Conservation (phyloP, 2,797 vertebrate species). For the Chaenodraco wilsoni region DNA sequence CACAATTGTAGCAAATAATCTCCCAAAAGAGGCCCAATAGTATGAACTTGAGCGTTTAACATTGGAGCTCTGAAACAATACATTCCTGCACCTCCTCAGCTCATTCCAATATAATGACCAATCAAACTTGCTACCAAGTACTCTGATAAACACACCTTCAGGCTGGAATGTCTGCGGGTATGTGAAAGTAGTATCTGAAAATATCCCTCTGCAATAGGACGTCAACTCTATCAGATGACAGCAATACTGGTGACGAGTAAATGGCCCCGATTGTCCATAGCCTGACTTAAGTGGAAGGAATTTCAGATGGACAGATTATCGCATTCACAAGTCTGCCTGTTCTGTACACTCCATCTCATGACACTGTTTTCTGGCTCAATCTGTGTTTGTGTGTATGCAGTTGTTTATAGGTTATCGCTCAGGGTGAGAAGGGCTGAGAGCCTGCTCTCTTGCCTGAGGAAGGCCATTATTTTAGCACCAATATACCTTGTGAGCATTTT, state of each 20-base stretch:
- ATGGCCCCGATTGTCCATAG: constrained; percentile 77
- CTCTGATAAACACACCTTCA: constrained; percentile 60
- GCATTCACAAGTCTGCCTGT: constrained; percentile 71
- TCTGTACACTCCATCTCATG: constrained; percentile 71
- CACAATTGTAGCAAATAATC: constrained; percentile 38
- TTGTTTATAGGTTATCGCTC: constrained; percentile 65
- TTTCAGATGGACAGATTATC: constrained; percentile 77
- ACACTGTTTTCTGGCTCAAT: constrained; percentile 59
- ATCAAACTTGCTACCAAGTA: constrained; percentile 27
- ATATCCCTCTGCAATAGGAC: constrained; percentile 62
- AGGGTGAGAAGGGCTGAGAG: constrained; percentile 53
- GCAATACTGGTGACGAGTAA: constrained; percentile 67
- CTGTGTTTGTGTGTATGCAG: constrained; percentile 38
- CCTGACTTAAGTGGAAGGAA: constrained; percentile 80
- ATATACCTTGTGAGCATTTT: constrained; percentile 43
- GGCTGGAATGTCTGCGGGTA: constrained; percentile 47
- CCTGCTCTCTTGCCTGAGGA: constrained; percentile 51
- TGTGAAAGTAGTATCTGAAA: constrained; percentile 67
- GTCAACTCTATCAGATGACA: constrained; percentile 79
- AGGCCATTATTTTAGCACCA: constrained; percentile 52
- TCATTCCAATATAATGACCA: constrained; percentile 34
- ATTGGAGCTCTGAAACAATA: constrained; percentile 7
- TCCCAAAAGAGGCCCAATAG: constrained; percentile 3
- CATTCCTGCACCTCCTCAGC: constrained; percentile 39
- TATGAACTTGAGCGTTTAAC: constrained; percentile 3